Percentiles rank a stretch among this genome's conserved stretches.
phyloP scores from a whole-genome alignment of 2,113 vertebrate genomes.

The Petrocephalus zakoni region DNA sequence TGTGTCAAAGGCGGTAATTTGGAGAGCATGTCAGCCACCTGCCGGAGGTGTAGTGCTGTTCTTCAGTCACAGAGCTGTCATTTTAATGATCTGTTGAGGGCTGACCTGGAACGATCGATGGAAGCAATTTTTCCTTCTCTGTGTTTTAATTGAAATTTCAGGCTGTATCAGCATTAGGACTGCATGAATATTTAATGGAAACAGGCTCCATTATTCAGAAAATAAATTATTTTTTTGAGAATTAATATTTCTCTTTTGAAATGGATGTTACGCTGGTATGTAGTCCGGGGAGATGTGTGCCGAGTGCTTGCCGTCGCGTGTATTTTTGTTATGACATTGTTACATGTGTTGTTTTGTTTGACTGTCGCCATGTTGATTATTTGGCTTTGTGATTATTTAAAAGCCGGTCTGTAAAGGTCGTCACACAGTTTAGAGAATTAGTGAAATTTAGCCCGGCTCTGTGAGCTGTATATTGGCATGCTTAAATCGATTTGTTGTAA shows the following conservation, averaged over 20 bases:
- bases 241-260: slow-evolving; percentile 10
- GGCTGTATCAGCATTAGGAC: slow-evolving; percentile 11
- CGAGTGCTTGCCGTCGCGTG: not conserved
- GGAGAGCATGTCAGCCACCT: not conserved
- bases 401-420: not conserved
- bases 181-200: slow-evolving; percentile 15
- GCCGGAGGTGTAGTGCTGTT: not conserved
- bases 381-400: not conserved
- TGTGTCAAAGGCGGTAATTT: slow-evolving; percentile 13
- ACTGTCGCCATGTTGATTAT: not conserved
- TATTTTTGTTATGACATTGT: not conserved
- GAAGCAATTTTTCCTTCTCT: slow-evolving; percentile 14
- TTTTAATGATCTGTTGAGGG: slow-evolving; percentile 15
- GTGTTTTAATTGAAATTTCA: slow-evolving; percentile 21
- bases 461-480: not conserved
- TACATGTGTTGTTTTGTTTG: not conserved
- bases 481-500: not conserved
- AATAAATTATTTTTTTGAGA: slow-evolving; percentile 14
- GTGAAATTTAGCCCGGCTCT: not conserved
- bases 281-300: not conserved
- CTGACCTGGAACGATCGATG: not conserved
- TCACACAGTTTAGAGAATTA: not conserved
- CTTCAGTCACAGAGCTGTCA: slow-evolving; percentile 1
- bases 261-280: not conserved
- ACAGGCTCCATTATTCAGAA: slow-evolving; percentile 17